Base-by-base conservation (phyloP, 2,797 vertebrate genomes). In the Kryptopterus vitreolus region DNA sequence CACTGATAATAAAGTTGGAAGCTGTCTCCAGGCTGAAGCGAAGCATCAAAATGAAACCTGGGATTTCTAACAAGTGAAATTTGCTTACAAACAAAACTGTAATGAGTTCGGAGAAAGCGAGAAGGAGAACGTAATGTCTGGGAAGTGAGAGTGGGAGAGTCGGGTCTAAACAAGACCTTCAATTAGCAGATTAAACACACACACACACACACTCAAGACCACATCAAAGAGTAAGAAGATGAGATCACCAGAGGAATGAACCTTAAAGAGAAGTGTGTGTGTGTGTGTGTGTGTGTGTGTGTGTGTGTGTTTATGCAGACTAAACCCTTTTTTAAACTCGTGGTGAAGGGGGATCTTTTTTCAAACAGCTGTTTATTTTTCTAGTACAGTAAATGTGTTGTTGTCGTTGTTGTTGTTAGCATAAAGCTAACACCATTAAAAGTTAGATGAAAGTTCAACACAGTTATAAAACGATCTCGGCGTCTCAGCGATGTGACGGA, bases 131-230 rank as follows among this genome's bases (percentile, higher is more conserved):
- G 59, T 76, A 31, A 76, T 11, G 74, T 76, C 74, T 76, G 74
- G 43, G n/a, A 33, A 50, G 58, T 31, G 38, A 61, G 55, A 59
- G 72, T 46, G 35, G 43, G 43, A 31, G 58, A 76, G 73, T 38
- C 4, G 26, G 24, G 13, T 35, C 53, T 24, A 48, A 65, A 5
- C 43, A 50, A 76, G 2, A 18, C 74, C 59, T 29, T 63, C 6
- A 62, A 50, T 76, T 76, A 76, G 26, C 26, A 76, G 26, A 76
- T 62, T 76, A 76, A 33, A 68, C 76, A 57, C 46, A 53, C 59
- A 77, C 29, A 62, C 38, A 62, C 43, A 53, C 46, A 77, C 74
- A 76, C 29, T 24, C 26, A 35, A 72, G 8, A 20, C 48, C 46
- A 77, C 62, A 78, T 69, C 33, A 78, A 68, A 69, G 31, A 52